Conservation (phyloP, 1,140 invertebrate genomes). For the Pseudoatta argentina region DNA sequence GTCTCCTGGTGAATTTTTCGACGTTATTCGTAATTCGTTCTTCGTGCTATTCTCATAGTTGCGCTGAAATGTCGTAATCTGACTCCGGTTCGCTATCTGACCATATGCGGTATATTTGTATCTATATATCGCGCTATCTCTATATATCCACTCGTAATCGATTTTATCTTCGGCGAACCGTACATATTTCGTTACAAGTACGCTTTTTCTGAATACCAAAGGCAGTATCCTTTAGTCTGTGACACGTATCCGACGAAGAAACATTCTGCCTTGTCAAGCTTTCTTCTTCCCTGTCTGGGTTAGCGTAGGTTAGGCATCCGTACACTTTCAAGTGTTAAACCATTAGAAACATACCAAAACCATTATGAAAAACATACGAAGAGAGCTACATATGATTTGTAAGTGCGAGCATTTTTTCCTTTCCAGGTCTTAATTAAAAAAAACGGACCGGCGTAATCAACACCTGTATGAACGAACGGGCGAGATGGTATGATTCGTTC, state of each 20-base stretch:
- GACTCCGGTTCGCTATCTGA: not conserved
- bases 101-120: not conserved
- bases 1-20: not conserved
- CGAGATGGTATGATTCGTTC: no score
- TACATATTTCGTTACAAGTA: not conserved
- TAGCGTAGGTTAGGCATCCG: not conserved
- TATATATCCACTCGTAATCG: not conserved
- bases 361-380: no score
- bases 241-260: not conserved
- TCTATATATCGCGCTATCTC: not conserved
- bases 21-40: not conserved
- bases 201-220: not conserved
- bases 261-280: not conserved
- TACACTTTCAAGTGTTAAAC: not conserved
- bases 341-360: no score
- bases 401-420: no score
- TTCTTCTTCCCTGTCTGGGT: not conserved
- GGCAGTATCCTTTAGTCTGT: not conserved
- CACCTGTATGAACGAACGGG: no score
- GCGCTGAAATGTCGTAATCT: rapidly evolving
- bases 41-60: not conserved
- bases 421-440: no score
- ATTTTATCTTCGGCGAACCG: not conserved
- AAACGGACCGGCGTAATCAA: no score
- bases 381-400: no score